phyloP scores from a whole-genome alignment of 2,888 invertebrate genomes.

The Drosophila leonis region DNA sequence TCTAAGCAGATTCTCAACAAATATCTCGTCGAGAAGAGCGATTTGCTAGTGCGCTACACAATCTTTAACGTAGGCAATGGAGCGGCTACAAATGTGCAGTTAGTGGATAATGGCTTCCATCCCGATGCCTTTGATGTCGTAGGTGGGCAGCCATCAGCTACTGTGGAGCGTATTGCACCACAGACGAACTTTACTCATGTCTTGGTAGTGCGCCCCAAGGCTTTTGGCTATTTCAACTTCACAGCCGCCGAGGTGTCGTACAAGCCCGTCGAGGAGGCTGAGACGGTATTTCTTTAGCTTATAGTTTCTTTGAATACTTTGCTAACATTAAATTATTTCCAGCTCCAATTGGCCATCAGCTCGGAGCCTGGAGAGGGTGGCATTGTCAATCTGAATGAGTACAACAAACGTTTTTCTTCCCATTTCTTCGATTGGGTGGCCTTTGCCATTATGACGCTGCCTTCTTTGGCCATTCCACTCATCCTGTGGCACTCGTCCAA shows the following conservation, averaged over 20 bases:
- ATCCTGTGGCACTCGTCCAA: conserved; percentile 97
- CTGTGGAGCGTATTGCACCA: conserved; percentile 95
- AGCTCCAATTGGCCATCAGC: conserved; percentile 90
- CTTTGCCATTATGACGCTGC: conserved; percentile 98
- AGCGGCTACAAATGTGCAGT: conserved; percentile 94
- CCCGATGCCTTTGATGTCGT: conserved; percentile 95
- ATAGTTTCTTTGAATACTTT: neutral
- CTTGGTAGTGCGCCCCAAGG: conserved; percentile 95
- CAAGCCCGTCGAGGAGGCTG: conserved; percentile 92
- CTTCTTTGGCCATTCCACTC: conserved; percentile 97
- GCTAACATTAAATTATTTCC: conserved; percentile 71
- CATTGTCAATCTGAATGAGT: conserved; percentile 96
- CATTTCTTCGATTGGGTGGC: conserved; percentile 99
- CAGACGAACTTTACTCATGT: conserved; percentile 97
- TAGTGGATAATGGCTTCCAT: conserved; percentile 95
- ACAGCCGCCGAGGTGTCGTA: conserved; percentile 97
- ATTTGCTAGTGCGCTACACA: conserved; percentile 97
- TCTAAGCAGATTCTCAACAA: conserved; percentile 98
- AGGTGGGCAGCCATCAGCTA: conserved; percentile 93
- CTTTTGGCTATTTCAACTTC: conserved; percentile 98
- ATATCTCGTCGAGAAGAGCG: conserved; percentile 98
- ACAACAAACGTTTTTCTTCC: conserved; percentile 98
- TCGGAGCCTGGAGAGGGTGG: conserved; percentile 98
- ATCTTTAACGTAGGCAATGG: conserved; percentile 97
- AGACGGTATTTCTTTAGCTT: conserved; percentile 86